Conservation (phyloP, 2,888 invertebrate genomes). For the Apamea crenata region DNA sequence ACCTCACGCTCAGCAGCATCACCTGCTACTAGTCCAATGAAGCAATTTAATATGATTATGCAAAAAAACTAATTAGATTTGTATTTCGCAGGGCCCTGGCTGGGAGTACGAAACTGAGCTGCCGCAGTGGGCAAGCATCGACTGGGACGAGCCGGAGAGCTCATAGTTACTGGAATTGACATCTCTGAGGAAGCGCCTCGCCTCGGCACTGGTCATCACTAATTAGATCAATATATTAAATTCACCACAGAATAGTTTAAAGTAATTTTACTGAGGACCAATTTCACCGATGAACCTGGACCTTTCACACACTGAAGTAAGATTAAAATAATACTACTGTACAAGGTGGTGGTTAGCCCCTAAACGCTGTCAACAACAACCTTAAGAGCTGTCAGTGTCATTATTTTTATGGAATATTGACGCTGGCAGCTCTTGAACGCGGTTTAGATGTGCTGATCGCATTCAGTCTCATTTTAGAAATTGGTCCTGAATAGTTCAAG, state of each 20-base stretch:
- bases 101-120: constrained; percentile 98
- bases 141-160: constrained; percentile 94
- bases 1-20: neutral
- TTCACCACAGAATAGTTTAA: constrained; percentile 2
- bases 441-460: neutral
- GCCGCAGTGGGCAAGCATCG: constrained; percentile 97
- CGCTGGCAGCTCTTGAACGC: neutral
- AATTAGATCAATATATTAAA: constrained; percentile 36
- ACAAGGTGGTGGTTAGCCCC: too few relatives aligned
- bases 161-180: constrained; percentile 85
- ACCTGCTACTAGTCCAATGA: neutral
- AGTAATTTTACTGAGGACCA: neutral
- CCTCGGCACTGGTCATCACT: constrained; percentile 57
- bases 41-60: neutral
- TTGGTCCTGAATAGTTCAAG: neutral
- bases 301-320: too few relatives aligned
- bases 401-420: too few relatives aligned
- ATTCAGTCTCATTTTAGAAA: neutral
- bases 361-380: too few relatives aligned
- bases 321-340: too few relatives aligned
- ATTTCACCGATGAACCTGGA: neutral
- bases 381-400: neutral
- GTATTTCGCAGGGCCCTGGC: constrained; percentile 94
- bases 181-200: constrained; percentile 81
- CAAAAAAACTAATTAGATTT: neutral